Evolutionary conservation across 1,140 invertebrate species (phyloP).

Genomic region (Ladona fulva): DNA sequence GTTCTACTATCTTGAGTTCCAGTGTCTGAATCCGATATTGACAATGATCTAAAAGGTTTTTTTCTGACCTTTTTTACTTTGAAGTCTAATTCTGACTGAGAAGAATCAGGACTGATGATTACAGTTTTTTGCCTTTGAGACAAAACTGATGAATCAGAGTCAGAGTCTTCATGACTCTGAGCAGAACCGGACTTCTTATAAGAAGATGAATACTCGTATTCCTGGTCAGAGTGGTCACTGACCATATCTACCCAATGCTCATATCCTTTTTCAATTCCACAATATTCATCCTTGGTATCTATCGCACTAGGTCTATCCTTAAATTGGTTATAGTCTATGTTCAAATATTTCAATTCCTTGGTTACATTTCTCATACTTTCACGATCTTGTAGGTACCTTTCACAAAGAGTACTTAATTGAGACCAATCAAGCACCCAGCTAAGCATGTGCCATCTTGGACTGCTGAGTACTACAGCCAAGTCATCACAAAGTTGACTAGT

Average conservation of each 20-base stretch:
- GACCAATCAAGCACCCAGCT: slow-evolving; percentile 51
- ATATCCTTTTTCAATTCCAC: slow-evolving; percentile 50
- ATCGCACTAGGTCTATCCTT: slow-evolving; percentile 44
- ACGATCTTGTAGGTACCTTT: slow-evolving; percentile 47
- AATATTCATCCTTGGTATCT: slow-evolving; percentile 29
- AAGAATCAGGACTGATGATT: slow-evolving; percentile 35
- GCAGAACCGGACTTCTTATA: background rate
- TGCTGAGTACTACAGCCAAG: slow-evolving; percentile 47
- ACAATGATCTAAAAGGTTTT: slow-evolving; percentile 22
- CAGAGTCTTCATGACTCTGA: slow-evolving; percentile 13
- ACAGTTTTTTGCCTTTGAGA: slow-evolving; percentile 16
- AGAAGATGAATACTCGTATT: slow-evolving; percentile 15
- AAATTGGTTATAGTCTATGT: slow-evolving; percentile 55
- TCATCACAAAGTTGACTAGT: slow-evolving; percentile 50
- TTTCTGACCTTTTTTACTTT: slow-evolving; percentile 13
- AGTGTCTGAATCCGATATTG: slow-evolving; percentile 39
- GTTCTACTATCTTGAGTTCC: slow-evolving; percentile 40
- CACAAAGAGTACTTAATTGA: slow-evolving; percentile 46
- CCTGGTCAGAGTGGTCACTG: slow-evolving; percentile 15
- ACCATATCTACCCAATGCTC: slow-evolving; percentile 40
- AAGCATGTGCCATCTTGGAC: slow-evolving; percentile 50
- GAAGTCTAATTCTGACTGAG: slow-evolving; percentile 40
- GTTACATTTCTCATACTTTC: slow-evolving; percentile 47
- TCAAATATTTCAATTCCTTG: slow-evolving; percentile 52
- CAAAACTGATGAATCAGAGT: slow-evolving; percentile 18